Evolutionary conservation across 2,797 vertebrate species (phyloP).

Genomic region (Acestrorhynchus altus): DNA sequence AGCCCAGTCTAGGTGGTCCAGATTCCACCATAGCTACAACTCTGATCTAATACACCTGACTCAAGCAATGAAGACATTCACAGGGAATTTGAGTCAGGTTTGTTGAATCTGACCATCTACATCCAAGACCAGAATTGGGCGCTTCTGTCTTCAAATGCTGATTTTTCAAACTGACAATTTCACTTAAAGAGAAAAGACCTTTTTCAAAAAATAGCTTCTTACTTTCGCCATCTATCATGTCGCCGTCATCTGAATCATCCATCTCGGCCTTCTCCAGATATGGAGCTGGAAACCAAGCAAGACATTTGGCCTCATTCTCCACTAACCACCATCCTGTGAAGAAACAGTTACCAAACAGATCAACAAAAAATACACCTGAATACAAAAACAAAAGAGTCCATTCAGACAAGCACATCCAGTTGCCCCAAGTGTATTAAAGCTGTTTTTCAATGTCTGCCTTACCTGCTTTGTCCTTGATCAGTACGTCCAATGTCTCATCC

Average conservation of each 20-base stretch:
- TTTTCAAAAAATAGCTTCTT: slow-evolving; percentile 26
- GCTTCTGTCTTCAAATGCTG: too few species aligned
- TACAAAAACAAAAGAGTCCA: not conserved
- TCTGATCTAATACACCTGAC: too few species aligned
- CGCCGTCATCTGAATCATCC: slow-evolving; percentile 56
- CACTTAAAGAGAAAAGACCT: not conserved
- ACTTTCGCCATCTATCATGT: slow-evolving; percentile 42
- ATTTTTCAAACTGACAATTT: not conserved
- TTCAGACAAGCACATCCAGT: not conserved
- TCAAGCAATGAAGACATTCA: too few species aligned
- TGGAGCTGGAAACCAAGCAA: slow-evolving; percentile 93
- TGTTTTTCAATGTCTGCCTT: not conserved
- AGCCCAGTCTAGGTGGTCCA: too few species aligned
- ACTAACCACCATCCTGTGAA: slow-evolving; percentile 94
- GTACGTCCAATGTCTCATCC: slow-evolving; percentile 84
- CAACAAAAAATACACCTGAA: not conserved
- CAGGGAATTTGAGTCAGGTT: too few species aligned
- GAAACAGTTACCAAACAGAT: not conserved
- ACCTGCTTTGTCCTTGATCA: slow-evolving; percentile 90
- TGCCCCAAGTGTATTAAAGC: too few species aligned
- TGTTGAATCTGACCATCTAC: too few species aligned
- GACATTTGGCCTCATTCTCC: slow-evolving; percentile 80
- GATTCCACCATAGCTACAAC: too few species aligned
- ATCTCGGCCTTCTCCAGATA: slow-evolving; percentile 76
- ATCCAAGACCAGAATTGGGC: too few species aligned